Base-by-base conservation (phyloP, 2,797 vertebrate species). In the Falco peregrinus region DNA sequence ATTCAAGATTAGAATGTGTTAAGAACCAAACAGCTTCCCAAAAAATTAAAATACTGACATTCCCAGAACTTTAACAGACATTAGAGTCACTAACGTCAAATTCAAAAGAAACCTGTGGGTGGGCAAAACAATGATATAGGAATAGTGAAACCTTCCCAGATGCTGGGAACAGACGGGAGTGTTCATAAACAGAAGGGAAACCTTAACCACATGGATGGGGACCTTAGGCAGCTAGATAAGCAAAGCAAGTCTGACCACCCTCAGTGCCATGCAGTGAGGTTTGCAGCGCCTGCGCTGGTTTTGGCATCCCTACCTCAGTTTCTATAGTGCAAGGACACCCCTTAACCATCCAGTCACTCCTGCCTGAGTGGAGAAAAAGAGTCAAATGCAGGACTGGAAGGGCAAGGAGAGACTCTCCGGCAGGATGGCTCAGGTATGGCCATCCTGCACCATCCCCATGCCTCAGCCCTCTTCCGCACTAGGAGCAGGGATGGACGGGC, bases 31-130 rank as follows among this genome's bases (percentile, higher is more conserved):
- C 22, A 35, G 29, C 65, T 91, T 82, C 56, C 68, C 90, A 87
- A 60, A 93, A 92, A 80, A 93, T 90, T 61, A 79, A 91, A 79
- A 76, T 79, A 73, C 50, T 78, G 43, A 48, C 75, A 57, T 80
- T 86, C 53, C 48, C 50, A 41, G 74, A 43, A 77, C 39, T 76
- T 95, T 61, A 80, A 81, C 39, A 78, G 85, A 51, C 48, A 35
- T 78, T 59, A 56, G 43, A n/a, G 65, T 94, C 68, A 79, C 24
- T 70, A 71, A 71, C 10, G 39, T 63, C 87, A 87, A 81, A 95
- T n/a, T 18, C 33, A 63, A 82, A 84, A 90, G 35, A 80, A 65
- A 84, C 41, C 45, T 31, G 13, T 25, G n/a, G 47, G 26, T 16
- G n/a, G 51, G 29, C 18, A 79, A 81, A 82, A 56, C 39, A 57